These are phyloP conservation scores for Tokudaia muenninki DNA, from an alignment of 2,797 vertebrate species.

Conservation along the genomic window DNA sequence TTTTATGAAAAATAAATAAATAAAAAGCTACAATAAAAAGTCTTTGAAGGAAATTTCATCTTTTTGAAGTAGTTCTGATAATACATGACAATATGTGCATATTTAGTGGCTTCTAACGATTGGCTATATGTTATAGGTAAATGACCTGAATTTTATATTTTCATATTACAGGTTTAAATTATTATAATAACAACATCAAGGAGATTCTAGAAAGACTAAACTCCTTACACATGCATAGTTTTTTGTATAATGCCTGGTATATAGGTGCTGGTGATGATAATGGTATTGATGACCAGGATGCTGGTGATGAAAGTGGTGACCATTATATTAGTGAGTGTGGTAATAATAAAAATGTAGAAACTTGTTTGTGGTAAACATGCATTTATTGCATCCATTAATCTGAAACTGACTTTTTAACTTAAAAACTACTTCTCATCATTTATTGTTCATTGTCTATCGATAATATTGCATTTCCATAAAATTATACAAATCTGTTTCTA, in stretches of 20 bases:
- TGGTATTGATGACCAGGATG: background rate
- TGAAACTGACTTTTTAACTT: conserved; percentile 22
- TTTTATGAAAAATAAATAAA: background rate
- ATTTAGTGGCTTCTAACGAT: background rate
- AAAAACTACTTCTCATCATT: background rate
- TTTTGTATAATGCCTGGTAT: background rate
- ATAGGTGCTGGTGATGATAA: background rate
- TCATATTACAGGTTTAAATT: background rate
- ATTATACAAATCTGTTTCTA: background rate
- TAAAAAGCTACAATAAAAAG: background rate
- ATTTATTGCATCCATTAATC: background rate
- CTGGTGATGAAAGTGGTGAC: background rate
- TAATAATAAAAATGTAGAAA: background rate
- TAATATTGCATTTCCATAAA: background rate
- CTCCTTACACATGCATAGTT: background rate
- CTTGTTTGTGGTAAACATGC: background rate
- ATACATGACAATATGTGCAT: background rate
- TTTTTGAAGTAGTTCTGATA: background rate
- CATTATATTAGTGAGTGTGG: background rate
- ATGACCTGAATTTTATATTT: background rate
- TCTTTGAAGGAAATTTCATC: background rate
- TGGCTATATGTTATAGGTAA: background rate
- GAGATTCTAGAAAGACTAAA: background rate
- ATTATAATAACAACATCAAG: background rate
- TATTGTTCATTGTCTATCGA: background rate